Conservation (phyloP, 1,140 invertebrate genomes). For the Venustaconcha ellipsiformis region DNA sequence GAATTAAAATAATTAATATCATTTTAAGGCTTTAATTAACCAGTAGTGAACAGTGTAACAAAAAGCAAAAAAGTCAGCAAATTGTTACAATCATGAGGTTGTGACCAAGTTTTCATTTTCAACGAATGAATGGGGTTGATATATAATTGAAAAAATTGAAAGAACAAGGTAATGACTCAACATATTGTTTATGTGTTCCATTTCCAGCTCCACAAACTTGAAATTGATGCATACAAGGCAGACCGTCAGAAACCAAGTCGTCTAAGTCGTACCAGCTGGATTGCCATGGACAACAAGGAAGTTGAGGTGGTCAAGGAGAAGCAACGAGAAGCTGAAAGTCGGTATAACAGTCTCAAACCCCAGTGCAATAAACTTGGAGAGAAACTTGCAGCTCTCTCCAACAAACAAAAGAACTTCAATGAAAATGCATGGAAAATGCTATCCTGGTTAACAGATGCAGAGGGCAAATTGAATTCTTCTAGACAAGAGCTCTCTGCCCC, state of each 20-base stretch:
- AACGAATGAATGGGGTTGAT: too few species aligned
- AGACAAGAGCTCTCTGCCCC: conserved; percentile 86
- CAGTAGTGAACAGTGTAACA: too few species aligned
- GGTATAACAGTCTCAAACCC: conserved; percentile 80
- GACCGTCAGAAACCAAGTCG: conserved; percentile 52
- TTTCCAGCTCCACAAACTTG: conserved; percentile 59
- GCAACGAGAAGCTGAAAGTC: conserved; percentile 51
- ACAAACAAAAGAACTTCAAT: conserved; percentile 84
- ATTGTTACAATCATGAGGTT: too few species aligned
- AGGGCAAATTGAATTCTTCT: conserved; percentile 81
- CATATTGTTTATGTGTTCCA: background rate
- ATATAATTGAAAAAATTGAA: too few species aligned
- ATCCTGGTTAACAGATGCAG: conserved; percentile 85
- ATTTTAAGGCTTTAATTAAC: too few species aligned
- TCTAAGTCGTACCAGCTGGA: conserved; percentile 54
- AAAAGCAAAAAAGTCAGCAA: too few species aligned
- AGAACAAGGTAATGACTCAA: too few species aligned
- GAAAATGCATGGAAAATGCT: conserved; percentile 86
- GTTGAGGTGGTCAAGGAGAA: conserved; percentile 58
- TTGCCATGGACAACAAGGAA: conserved; percentile 58
- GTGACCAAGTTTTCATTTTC: too few species aligned
- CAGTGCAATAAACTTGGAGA: conserved; percentile 78
- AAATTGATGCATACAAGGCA: conserved; percentile 62
- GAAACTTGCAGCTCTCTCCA: conserved; percentile 83
- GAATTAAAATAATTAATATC: too few species aligned